Evolutionary conservation across 2,888 invertebrate genomes (phyloP).

Genomic region (Stenolophus ochropezus): DNA sequence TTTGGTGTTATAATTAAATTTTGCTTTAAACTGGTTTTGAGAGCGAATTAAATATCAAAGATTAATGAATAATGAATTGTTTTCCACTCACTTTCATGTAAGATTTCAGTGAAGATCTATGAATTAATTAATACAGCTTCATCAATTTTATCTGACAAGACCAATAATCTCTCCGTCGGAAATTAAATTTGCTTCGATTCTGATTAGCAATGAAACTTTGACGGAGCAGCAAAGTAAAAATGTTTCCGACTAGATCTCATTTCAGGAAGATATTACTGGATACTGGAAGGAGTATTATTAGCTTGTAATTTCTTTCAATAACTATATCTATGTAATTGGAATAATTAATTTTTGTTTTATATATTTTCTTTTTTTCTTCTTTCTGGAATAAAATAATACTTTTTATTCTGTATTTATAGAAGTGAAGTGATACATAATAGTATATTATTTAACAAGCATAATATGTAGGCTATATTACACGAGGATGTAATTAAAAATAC

Average conservation of each 20-base stretch:
- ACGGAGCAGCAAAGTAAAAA: neutral
- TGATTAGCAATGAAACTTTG: neutral
- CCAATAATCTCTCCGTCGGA: neutral
- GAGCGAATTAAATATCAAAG: neutral
- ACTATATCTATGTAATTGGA: too few species aligned
- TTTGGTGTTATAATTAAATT: neutral
- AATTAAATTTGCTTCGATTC: neutral
- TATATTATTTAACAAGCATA: too few species aligned
- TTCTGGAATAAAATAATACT: too few species aligned
- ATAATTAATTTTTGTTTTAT: too few species aligned
- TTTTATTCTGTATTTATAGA: too few species aligned
- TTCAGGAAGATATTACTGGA: neutral
- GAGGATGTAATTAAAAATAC: too few species aligned
- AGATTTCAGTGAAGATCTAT: constrained; percentile 1
- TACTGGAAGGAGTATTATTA: neutral
- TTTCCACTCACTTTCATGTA: neutral
- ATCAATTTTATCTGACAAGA: neutral
- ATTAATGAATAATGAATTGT: neutral
- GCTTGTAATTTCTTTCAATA: too few species aligned
- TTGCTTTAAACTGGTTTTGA: neutral
- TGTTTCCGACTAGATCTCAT: neutral
- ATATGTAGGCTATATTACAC: too few species aligned
- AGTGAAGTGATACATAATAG: too few species aligned
- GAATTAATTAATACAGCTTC: neutral
- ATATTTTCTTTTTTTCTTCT: too few species aligned